A percentile compares a stretch with the other conserved stretches of the same genome.
Conservation (phyloP, 1,140 invertebrate species). For the Drosophila tristis region DNA sequence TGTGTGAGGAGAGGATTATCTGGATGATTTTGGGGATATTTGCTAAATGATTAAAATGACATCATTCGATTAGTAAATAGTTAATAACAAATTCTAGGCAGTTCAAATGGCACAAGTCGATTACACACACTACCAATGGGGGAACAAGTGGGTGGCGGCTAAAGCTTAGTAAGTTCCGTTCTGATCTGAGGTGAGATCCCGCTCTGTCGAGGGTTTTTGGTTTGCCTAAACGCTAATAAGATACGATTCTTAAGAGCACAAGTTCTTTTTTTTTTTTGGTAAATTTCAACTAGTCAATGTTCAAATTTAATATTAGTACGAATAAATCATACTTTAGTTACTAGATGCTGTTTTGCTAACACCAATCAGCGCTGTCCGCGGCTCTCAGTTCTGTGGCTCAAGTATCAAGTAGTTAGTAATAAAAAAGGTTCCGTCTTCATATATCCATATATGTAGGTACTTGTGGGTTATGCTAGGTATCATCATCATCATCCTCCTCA, state of each 20-base stretch:
- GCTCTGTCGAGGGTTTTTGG: constrained; percentile 23
- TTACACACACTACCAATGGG: constrained; percentile 52
- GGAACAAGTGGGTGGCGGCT: constrained; percentile 31
- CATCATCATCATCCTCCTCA: constrained; percentile 32
- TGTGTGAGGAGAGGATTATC: constrained; percentile 42
- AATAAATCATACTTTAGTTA: constrained; percentile 24
- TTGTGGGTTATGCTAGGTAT: constrained; percentile 73
- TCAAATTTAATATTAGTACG: constrained; percentile 44
- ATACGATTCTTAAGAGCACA: neutral
- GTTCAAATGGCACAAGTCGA: constrained; percentile 62
- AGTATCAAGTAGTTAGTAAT: constrained; percentile 69
- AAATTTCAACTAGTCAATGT: constrained; percentile 68
- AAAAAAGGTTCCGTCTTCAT: constrained; percentile 54
- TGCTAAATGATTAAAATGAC: constrained; percentile 31
- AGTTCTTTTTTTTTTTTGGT: constrained; percentile 34
- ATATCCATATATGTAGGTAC: constrained; percentile 64
- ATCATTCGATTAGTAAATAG: constrained; percentile 50
- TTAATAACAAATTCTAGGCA: constrained; percentile 69
- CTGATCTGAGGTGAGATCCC: constrained; percentile 26
- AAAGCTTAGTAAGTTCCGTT: constrained; percentile 44
- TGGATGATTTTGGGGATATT: constrained; percentile 2
- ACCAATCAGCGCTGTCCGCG: constrained; percentile 54
- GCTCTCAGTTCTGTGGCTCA: constrained; percentile 77
- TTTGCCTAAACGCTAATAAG: constrained; percentile 34
- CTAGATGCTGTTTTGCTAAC: constrained; percentile 54